Evolutionary conservation across 37 sponge, comb jelly and placozoan species (phyloP), one percentile per base, ranked within the genome.

Genomic region (Amphimedon queenslandica): DNA sequence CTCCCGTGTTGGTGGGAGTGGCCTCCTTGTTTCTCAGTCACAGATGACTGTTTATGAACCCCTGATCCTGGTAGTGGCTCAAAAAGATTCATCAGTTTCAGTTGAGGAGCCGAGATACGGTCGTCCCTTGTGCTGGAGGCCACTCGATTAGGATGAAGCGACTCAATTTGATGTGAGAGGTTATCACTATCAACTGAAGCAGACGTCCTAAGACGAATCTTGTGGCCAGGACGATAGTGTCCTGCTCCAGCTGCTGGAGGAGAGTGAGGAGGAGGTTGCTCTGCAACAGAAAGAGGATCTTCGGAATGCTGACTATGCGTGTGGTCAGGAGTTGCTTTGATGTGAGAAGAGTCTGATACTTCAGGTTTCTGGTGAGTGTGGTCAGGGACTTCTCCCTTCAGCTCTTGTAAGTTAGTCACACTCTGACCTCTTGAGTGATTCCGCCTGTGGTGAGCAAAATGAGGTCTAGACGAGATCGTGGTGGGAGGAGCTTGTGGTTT

Each of bases 371-470:
- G 5, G 5, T 25, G 61, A 6, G 21, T 6, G 21, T 11, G 24
- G 23, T 6, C 27, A 25, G 61, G 61, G 5, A 82, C 66, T 36
- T 82, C 82, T 6, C 51, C 57, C 57, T 57, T 66, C n/a, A n/a
- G n/a, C n/a, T n/a, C n/a, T n/a, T n/a, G n/a, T n/a, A n/a, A n/a
- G n/a, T n/a, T n/a, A n/a, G 83, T 82, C 55, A 82, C 51, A 31
- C 76, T 74, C 0, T 63, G 51, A 29, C 69, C 83, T 1, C 83
- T 76, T 0, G 75, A 69, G 40, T 82, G 83, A 5, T 43, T 55
- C 28, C 61, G 23, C 21, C 61, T 60, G 51, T 47, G 51, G 8
- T 8, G 51, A 47, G 13, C 8, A 8, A 47, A 18, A 13, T 13
- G 51, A 18, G 13, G 51, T 47, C 8, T 47, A 47, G 51, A 8